Evolutionary conservation across 2,113 vertebrate genomes (phyloP), one percentile per base, ranked within the genome.

Genomic region (Salvelinus sp.): DNA sequence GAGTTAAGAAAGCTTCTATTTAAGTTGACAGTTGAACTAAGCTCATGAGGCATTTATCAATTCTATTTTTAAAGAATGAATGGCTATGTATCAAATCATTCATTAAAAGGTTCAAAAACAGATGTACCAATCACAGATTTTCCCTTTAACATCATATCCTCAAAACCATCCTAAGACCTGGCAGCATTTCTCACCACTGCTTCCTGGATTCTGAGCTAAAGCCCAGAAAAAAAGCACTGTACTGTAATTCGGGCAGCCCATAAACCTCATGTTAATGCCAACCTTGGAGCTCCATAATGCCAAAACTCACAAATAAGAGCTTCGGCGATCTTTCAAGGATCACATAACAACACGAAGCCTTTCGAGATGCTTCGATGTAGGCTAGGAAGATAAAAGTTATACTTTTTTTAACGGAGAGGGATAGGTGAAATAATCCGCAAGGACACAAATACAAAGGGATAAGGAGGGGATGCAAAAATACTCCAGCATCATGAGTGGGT

Each of bases 361-460:
- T 70, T 80, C 75, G 73, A 68, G 76, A 76, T 58, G 76, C 75
- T 76, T 74, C 83, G 72, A 79, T 79, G 78, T 82, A 76, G 76
- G 73, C 50, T 44, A 0, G 16, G 25, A 48, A 23, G 80, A 79
- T 81, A 76, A 71, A 81, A 57, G 62, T 68, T 22, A 7, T 48
- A 16, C 22, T 62, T n/a, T 22, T n/a, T 62, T 22, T 22, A 23
- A 57, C n/a, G 38, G 44, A 69, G 68, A 63, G 44, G 47, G 28
- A 71, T 28, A 58, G 18, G 44, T 57, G 22, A 66, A 69, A 65
- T 38, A 73, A 78, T 79, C 74, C 67, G 25, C 44, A 48, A 58
- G 64, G 64, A 69, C 28, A 62, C 2, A 64, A 27, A 66, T 58
- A 10, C 62, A 47, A 30, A 22, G 67, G 38, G 62, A 50, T 60